phyloP scores from a whole-genome alignment of 2,888 invertebrate genomes.

The Drosophila prostipennis region DNA sequence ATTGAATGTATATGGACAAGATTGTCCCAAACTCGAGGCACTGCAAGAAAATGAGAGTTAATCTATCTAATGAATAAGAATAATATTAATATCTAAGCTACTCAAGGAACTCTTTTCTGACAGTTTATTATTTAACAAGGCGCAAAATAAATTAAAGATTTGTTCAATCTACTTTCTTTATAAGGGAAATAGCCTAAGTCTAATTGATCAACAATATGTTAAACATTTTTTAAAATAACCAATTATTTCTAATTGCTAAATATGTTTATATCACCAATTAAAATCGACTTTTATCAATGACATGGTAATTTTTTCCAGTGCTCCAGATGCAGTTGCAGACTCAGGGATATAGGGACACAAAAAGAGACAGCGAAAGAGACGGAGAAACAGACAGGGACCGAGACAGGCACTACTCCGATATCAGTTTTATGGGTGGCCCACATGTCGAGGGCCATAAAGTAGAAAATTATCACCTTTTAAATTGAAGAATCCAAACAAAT shows the following conservation, averaged over 20 bases:
- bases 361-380: conserved; percentile 4
- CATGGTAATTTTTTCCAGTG: background rate
- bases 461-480: conserved; percentile 85
- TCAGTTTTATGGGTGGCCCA: conserved; percentile 84
- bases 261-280: no score
- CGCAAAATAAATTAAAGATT: no score
- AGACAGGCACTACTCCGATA: conserved; percentile 80
- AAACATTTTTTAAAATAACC: no score
- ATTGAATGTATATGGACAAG: conserved; percentile 70
- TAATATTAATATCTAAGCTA: no score
- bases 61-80: no score
- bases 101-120: no score
- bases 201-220: no score
- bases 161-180: no score
- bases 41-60: conserved; percentile 1
- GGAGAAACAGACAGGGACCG: conserved; percentile 27
- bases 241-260: no score
- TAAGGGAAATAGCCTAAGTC: no score
- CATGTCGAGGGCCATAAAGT: conserved; percentile 85
- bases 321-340: conserved; percentile 32
- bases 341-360: conserved; percentile 39
- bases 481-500: conserved; percentile 85
- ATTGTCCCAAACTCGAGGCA: conserved; percentile 41
- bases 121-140: no score
- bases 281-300: no score